These are phyloP conservation scores for Drosophila arizonae DNA, from an alignment of 1,140 invertebrate species.

Conservation along the genomic window DNA sequence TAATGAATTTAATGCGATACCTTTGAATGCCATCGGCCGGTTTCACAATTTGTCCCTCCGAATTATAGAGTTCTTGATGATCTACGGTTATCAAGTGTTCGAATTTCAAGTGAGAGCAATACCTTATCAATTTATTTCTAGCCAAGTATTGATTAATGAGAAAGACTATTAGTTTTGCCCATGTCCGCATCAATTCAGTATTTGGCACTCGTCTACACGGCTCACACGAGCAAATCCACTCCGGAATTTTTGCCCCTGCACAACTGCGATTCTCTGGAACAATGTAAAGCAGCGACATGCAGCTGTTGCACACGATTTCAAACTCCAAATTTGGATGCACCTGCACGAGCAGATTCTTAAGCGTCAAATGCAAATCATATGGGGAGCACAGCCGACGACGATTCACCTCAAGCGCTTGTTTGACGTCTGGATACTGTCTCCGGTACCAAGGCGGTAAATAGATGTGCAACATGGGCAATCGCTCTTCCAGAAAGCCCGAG, in stretches of 20 bases:
- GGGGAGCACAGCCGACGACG: slow-evolving; percentile 89
- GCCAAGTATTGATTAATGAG: slow-evolving; percentile 81
- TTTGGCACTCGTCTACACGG: slow-evolving; percentile 81
- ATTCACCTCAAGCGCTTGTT: slow-evolving; percentile 88
- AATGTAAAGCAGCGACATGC: slow-evolving; percentile 86
- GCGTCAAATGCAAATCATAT: slow-evolving; percentile 90
- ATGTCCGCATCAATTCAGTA: slow-evolving; percentile 66
- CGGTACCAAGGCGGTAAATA: slow-evolving; percentile 89
- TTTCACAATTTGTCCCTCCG: background rate
- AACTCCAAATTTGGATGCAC: slow-evolving; percentile 86
- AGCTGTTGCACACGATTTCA: slow-evolving; percentile 71
- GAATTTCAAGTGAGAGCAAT: slow-evolving; percentile 23
- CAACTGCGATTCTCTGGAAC: slow-evolving; percentile 88
- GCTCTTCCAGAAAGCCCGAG: slow-evolving; percentile 93
- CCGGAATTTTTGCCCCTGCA: slow-evolving; percentile 86
- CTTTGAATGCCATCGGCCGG: background rate
- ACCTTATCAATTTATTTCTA: slow-evolving; percentile 53
- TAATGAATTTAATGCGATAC: slow-evolving; percentile 34
- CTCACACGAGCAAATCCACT: slow-evolving; percentile 91
- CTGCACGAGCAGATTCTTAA: slow-evolving; percentile 85
- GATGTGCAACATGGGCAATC: slow-evolving; percentile 92
- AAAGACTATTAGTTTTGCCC: slow-evolving; percentile 82
- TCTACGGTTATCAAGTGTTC: slow-evolving; percentile 10
- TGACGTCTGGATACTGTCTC: slow-evolving; percentile 85
- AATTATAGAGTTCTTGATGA: slow-evolving; percentile 17